These are phyloP conservation scores for Tenrec ecaudatus DNA, from an alignment of 2,113 vertebrate species.

Conservation along the genomic window DNA sequence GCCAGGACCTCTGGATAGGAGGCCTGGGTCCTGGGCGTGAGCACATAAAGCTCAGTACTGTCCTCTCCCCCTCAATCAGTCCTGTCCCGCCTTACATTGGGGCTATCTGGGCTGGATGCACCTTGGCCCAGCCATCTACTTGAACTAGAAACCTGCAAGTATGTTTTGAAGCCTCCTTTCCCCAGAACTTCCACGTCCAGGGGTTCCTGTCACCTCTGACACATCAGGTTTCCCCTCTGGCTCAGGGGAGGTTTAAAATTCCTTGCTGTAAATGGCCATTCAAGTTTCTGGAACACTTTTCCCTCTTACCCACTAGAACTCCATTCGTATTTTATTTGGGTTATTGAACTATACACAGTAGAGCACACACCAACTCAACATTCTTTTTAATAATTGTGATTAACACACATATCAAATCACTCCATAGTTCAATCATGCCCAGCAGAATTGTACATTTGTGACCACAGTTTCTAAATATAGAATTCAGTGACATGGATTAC, in stretches of 20 bases:
- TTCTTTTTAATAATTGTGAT: no score
- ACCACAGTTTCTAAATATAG: not conserved
- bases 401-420: no score
- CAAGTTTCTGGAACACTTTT: not conserved
- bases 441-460: no score
- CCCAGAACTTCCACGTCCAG: not conserved
- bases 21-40: no score
- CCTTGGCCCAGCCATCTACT: not conserved
- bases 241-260: not conserved
- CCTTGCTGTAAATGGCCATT: not conserved
- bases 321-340: not conserved
- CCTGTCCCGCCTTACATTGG: no score
- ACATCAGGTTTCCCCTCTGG: not conserved
- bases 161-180: not conserved
- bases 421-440: no score
- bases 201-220: not conserved
- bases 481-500: not conserved
- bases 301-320: not conserved
- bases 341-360: not conserved
- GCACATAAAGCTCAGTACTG: not conserved
- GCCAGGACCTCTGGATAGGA: not conserved
- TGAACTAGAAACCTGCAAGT: not conserved
- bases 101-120: not conserved
- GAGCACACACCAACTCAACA: not conserved
- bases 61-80: no score